phyloP scores from a whole-genome alignment of 1,140 invertebrate species.

The Camponotus pennsylvanicus region DNA sequence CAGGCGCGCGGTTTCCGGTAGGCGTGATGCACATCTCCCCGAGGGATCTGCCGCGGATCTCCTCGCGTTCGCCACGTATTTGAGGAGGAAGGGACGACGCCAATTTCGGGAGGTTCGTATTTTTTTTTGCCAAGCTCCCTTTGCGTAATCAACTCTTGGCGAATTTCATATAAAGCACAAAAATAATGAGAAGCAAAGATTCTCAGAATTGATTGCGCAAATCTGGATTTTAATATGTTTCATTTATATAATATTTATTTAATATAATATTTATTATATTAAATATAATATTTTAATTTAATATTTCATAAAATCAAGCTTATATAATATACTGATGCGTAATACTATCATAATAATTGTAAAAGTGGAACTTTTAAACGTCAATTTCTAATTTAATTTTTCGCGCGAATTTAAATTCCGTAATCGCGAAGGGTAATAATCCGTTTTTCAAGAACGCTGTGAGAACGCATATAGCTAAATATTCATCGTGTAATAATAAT shows the following conservation, averaged over 20 bases:
- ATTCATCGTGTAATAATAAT: not conserved
- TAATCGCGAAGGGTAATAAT: not conserved
- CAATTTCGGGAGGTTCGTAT: not conserved
- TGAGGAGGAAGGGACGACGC: not conserved
- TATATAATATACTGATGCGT: no score
- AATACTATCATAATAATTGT: no score
- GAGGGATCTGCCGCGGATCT: not conserved
- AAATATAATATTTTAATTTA: no score
- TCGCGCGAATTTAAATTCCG: no score
- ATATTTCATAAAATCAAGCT: not conserved
- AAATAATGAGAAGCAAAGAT: not conserved
- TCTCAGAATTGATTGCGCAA: not conserved
- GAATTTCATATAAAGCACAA: not conserved
- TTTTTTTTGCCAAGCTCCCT: not conserved
- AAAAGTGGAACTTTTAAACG: no score
- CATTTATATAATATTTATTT: no score
- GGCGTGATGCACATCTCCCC: not conserved
- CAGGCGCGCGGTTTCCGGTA: constrained; percentile 13
- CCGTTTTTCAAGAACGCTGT: not conserved
- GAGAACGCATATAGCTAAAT: not conserved
- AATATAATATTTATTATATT: no score
- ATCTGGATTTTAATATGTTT: not conserved
- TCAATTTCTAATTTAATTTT: no score
- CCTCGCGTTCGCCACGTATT: not conserved
- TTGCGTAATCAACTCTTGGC: not conserved